Evolutionary conservation across 2,113 vertebrate species (phyloP).

Genomic region (Ictalurus furcatus): DNA sequence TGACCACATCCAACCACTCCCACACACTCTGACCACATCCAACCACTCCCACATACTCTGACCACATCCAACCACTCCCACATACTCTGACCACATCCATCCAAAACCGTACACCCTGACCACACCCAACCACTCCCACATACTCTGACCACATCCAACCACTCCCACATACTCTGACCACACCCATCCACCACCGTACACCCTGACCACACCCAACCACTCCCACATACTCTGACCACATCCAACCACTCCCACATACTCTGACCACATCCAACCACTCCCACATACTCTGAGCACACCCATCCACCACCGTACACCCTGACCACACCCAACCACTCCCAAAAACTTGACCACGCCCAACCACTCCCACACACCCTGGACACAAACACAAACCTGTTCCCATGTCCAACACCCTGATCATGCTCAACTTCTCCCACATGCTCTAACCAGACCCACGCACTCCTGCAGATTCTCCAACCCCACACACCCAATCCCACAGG

Average conservation of each 20-base stretch:
- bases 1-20: neutral
- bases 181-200: too few relatives aligned
- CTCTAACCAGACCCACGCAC: neutral
- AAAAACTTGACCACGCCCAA: neutral
- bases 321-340: neutral
- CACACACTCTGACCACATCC: neutral
- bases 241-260: neutral
- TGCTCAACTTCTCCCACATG: neutral
- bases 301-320: neutral
- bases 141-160: neutral
- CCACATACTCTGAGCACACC: neutral
- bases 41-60: neutral
- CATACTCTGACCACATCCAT: neutral
- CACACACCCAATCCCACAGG: neutral
- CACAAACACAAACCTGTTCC: neutral
- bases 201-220: too few relatives aligned
- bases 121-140: neutral
- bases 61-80: neutral
- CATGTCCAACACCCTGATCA: neutral
- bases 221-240: neutral
- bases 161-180: neutral
- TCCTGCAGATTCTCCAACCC: neutral
- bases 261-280: neutral
- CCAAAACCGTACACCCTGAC: neutral
- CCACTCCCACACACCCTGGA: neutral